phyloP scores from a whole-genome alignment of 2,797 vertebrate genomes.

The Triplophysa bombifrons region DNA sequence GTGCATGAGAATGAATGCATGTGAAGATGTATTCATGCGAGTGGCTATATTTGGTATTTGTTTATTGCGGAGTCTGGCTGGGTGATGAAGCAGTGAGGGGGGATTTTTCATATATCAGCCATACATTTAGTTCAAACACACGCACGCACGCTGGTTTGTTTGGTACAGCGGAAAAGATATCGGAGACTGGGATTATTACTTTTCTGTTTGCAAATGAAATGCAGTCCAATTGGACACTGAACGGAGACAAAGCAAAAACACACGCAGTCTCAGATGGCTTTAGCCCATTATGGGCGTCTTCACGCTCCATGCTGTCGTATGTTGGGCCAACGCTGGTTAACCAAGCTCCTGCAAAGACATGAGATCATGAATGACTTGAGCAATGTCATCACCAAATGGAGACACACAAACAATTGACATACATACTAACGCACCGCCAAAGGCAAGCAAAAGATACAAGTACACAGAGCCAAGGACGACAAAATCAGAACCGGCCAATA shows the following conservation, averaged over 20 bases:
- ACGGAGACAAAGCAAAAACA: conserved; percentile 33
- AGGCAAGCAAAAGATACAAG: not conserved
- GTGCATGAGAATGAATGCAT: not conserved
- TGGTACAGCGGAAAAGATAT: not conserved
- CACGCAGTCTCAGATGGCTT: conserved; percentile 55
- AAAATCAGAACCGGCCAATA: conserved; percentile 29
- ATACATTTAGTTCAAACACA: conserved; percentile 2
- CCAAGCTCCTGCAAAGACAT: conserved; percentile 65
- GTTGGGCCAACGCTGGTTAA: conserved; percentile 57
- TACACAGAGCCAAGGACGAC: not conserved
- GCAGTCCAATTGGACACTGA: not conserved
- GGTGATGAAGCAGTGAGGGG: not conserved
- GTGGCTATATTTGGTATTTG: not conserved
- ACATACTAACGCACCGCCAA: not conserved
- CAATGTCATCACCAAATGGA: not conserved
- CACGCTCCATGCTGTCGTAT: conserved; percentile 60
- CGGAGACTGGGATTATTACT: conserved; percentile 9
- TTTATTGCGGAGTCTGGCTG: not conserved
- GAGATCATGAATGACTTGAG: conserved; percentile 26
- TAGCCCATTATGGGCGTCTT: conserved; percentile 67
- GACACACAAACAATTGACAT: not conserved
- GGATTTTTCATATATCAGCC: not conserved
- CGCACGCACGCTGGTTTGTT: not conserved
- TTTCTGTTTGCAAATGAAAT: conserved; percentile 18
- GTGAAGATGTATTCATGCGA: not conserved